Conservation (phyloP, 2,888 invertebrate genomes). For the Bugulina stolonifera region DNA sequence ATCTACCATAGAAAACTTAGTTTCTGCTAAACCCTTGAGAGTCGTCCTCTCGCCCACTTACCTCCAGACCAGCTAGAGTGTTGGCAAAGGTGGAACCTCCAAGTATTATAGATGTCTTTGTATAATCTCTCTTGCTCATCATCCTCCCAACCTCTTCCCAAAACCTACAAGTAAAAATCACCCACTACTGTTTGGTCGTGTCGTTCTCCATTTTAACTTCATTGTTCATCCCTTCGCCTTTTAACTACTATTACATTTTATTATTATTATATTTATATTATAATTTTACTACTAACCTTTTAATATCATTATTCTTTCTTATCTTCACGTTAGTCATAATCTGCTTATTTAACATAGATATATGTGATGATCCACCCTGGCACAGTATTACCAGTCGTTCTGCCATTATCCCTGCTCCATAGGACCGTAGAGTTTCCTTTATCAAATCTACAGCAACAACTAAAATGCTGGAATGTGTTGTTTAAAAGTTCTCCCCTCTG, state of each 20-base stretch:
- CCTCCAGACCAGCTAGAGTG: constrained; percentile 2
- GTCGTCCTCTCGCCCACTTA: too few species aligned
- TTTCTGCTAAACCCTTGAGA: too few species aligned
- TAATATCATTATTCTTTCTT: constrained; percentile 14
- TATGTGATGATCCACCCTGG: background rate
- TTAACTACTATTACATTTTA: too few species aligned
- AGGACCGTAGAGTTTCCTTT: background rate
- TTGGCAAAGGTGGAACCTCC: constrained; percentile 17
- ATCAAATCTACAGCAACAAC: background rate
- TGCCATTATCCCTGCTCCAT: background rate
- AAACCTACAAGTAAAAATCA: too few species aligned
- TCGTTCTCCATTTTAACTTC: too few species aligned
- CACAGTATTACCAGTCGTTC: background rate
- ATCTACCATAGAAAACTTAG: too few species aligned
- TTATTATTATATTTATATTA: too few species aligned
- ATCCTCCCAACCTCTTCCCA: constrained; percentile 17
- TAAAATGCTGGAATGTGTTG: too few species aligned
- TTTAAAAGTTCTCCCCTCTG: too few species aligned
- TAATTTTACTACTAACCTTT: background rate
- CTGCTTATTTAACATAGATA: background rate
- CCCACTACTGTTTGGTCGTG: too few species aligned
- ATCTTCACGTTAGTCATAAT: background rate
- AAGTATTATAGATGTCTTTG: background rate
- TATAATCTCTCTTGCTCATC: constrained; percentile 23
- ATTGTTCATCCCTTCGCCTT: too few species aligned